Base-by-base conservation (phyloP, 2,797 vertebrate genomes). In the Cryptoblepharus egeriae region DNA sequence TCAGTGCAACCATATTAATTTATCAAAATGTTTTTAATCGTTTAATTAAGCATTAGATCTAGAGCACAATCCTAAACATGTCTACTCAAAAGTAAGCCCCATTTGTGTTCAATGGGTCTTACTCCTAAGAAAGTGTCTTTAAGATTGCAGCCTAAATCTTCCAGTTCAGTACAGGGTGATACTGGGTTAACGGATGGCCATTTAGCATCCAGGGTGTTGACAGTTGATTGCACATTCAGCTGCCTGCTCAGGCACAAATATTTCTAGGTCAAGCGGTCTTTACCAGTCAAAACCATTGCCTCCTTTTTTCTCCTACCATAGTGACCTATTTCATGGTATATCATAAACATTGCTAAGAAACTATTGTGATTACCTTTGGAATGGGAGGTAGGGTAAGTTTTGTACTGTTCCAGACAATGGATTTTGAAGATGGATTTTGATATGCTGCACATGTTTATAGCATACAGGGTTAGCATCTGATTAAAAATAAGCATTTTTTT, bases 371-470 rank as follows among this genome's bases (percentile, higher is more conserved):
- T 55, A 57, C 4, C 52, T 49, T 61, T 42, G 58, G 57, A 35
- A 39, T 26, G 60, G 30, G 16, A 65, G 49, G n/a, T 65, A 30
- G 39, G 28, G 32, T 64, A 52, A 32, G 49, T 60, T 32, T 61
- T 11, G 45, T 74, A 32, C 32, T 73, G 60, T 81, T 22, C 26
- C 60, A 52, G 65, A 65, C n/a, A 74, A 24, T 65, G 60, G 69
- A 65, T 65, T 81, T 80, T 61, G 68, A 58, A 49, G 58, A 63
- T 72, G 11, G n/a, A 42, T 70, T 80, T 39, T 73, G 60, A n/a
- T 20, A 74, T 39, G 11, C 32, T 69, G 16, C 35, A 57, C 49
- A 24, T 65, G 45, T 74, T 55, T 64, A 15, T 26, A 55, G 42
- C 60, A 6, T 80, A 55, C 30, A 64, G 26, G 63, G 74, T 68